A percentile compares a stretch with the other conserved stretches of the same genome.
These are phyloP conservation scores for Drosophila arizonae DNA, from an alignment of 1,140 invertebrate genomes.

Conservation along the genomic window DNA sequence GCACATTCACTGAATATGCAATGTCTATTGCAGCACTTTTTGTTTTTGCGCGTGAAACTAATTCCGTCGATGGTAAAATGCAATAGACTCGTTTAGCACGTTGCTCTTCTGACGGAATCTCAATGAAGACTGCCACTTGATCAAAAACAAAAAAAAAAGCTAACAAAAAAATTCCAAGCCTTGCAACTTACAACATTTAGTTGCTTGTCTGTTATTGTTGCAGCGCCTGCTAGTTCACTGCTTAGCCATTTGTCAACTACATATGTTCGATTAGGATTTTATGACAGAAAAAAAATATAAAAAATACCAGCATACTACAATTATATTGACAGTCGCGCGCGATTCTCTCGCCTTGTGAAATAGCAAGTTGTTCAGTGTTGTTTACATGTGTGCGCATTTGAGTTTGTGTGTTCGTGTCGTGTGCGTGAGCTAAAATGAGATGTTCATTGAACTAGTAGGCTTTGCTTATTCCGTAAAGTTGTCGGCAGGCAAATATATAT, in stretches of 20 bases:
- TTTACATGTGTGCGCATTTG: slow-evolving; percentile 2
- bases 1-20: slow-evolving; percentile 8
- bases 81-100: slow-evolving; percentile 29
- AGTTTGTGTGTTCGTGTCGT: neutral
- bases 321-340: slow-evolving; percentile 29
- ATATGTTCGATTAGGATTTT: slow-evolving; percentile 31
- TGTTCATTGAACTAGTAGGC: slow-evolving; percentile 5
- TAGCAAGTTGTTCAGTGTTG: slow-evolving; percentile 9
- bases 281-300: slow-evolving; percentile 12
- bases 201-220: slow-evolving; percentile 16
- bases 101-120: slow-evolving; percentile 27
- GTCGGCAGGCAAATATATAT: neutral
- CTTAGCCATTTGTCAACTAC: slow-evolving; percentile 23
- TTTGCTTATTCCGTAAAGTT: neutral
- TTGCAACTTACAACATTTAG: slow-evolving; percentile 13
- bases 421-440: neutral
- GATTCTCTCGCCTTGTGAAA: slow-evolving; percentile 26
- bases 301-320: slow-evolving; percentile 41
- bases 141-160: slow-evolving; percentile 13
- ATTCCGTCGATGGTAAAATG: slow-evolving; percentile 16
- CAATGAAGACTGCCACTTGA: slow-evolving; percentile 31
- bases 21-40: slow-evolving; percentile 1
- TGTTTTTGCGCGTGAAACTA: slow-evolving; percentile 46
- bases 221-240: slow-evolving; percentile 27
- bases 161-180: neutral